A percentile compares a stretch with the other conserved stretches of the same genome.
Conservation (phyloP, 1,140 invertebrate species). For the Lycorma delicatula region DNA sequence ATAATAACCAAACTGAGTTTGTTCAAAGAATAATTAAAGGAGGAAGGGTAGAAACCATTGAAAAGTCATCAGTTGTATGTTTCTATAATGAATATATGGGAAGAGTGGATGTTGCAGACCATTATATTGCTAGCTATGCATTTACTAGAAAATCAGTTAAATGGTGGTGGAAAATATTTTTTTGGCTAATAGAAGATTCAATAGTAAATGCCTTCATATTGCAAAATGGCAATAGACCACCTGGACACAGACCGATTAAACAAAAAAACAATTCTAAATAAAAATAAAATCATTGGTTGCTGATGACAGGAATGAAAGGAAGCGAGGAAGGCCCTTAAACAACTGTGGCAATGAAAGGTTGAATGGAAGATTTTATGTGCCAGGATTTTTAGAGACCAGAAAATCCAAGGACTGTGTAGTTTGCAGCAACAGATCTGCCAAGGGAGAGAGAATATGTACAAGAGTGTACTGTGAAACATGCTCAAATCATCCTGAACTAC, state of each 20-base stretch:
- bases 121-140: slow-evolving; percentile 4
- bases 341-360: neutral
- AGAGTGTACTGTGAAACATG: neutral
- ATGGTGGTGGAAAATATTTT: slow-evolving; percentile 10
- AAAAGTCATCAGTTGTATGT: slow-evolving; percentile 1
- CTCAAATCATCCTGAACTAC: neutral
- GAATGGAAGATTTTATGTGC: neutral
- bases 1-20: slow-evolving; percentile 2
- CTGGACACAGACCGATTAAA: slow-evolving; percentile 2
- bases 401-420: neutral
- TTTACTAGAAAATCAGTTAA: slow-evolving; percentile 5
- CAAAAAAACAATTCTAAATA: slow-evolving; percentile 2
- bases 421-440: neutral
- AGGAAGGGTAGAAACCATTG: slow-evolving; percentile 9
- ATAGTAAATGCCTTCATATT: slow-evolving; percentile 10
- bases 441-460: neutral
- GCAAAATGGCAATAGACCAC: neutral
- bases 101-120: slow-evolving; percentile 5
- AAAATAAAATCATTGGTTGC: neutral
- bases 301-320: slow-evolving; percentile 4
- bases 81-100: slow-evolving; percentile 9
- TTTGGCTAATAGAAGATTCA: neutral
- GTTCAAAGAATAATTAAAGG: slow-evolving; percentile 9
- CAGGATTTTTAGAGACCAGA: neutral
- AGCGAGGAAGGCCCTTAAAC: slow-evolving; percentile 2